Conservation (phyloP, 2,888 invertebrate genomes). For the Acanthosepion lycidas region DNA sequence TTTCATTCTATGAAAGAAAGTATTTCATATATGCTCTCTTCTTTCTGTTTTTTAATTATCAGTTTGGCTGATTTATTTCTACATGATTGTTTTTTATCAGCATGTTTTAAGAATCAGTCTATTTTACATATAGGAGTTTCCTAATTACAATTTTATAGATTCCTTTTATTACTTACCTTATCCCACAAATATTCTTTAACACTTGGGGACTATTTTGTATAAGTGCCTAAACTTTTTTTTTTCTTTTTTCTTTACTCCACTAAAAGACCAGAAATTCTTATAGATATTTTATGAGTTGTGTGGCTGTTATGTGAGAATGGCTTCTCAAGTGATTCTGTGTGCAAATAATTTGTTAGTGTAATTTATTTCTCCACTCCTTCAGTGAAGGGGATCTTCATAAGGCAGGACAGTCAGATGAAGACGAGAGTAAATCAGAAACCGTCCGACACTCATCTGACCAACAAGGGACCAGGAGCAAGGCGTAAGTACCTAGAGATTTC, state of each 20-base stretch:
- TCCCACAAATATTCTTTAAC: neutral
- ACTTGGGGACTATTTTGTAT: neutral
- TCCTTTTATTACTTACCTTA: neutral
- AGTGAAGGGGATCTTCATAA: conserved; percentile 50
- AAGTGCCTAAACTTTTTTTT: neutral
- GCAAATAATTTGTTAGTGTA: neutral
- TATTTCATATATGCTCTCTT: neutral
- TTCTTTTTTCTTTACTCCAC: neutral
- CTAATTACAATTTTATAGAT: neutral
- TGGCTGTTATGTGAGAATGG: neutral
- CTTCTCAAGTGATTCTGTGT: conserved; percentile 37
- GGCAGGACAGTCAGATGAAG: conserved; percentile 44
- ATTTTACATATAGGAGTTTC: neutral
- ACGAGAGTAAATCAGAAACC: conserved; percentile 48
- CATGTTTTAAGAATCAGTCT: neutral
- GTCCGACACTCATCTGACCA: conserved; percentile 50
- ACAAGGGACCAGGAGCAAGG: conserved; percentile 52
- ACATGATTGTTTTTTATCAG: neutral
- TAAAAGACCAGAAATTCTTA: neutral
- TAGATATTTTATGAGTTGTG: neutral
- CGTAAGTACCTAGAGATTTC: conserved; percentile 49
- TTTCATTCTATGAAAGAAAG: neutral
- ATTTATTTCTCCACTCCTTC: conserved; percentile 33
- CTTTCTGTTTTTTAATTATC: neutral
- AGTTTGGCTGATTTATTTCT: neutral